These are phyloP conservation scores for Clanis bilineata DNA, from an alignment of 2,888 invertebrate genomes.

Conservation along the genomic window DNA sequence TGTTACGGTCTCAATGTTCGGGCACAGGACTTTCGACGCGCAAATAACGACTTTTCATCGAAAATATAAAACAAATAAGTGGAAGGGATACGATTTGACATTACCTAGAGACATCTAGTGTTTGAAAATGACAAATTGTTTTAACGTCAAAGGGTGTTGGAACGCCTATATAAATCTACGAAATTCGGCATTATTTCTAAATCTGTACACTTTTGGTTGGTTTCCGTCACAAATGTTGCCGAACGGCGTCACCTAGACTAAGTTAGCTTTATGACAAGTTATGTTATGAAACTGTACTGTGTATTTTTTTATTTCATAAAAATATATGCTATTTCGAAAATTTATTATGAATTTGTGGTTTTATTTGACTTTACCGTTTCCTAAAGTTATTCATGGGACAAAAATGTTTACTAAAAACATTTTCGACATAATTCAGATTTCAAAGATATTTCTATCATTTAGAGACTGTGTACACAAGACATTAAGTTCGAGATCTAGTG, in stretches of 20 bases:
- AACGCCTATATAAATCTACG: background rate
- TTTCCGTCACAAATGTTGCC: conserved; percentile 42
- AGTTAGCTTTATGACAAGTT: conserved; percentile 61
- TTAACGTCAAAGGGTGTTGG: conserved; percentile 25
- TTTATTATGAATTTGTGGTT: conserved; percentile 61
- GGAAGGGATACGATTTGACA: conserved; percentile 63
- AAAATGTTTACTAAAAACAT: too few relatives aligned
- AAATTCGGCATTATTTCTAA: conserved; percentile 1
- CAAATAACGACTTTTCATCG: conserved; percentile 6
- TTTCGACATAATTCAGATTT: too few relatives aligned
- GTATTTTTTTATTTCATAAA: conserved; percentile 72
- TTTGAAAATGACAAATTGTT: conserved; percentile 78
- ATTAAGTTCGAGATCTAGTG: too few relatives aligned
- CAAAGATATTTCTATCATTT: too few relatives aligned
- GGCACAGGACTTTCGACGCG: background rate
- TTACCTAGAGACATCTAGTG: conserved; percentile 78
- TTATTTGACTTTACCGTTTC: conserved; percentile 37
- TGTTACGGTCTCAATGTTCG: too few relatives aligned
- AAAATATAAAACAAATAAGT: background rate
- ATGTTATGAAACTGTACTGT: conserved; percentile 61
- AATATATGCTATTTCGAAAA: conserved; percentile 74
- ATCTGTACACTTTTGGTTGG: conserved; percentile 21
- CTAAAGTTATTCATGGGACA: background rate
- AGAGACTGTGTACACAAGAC: too few relatives aligned
- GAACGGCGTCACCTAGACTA: conserved; percentile 38